Evolutionary conservation across 1,140 invertebrate genomes (phyloP).

Genomic region (Drosophila jambulina): DNA sequence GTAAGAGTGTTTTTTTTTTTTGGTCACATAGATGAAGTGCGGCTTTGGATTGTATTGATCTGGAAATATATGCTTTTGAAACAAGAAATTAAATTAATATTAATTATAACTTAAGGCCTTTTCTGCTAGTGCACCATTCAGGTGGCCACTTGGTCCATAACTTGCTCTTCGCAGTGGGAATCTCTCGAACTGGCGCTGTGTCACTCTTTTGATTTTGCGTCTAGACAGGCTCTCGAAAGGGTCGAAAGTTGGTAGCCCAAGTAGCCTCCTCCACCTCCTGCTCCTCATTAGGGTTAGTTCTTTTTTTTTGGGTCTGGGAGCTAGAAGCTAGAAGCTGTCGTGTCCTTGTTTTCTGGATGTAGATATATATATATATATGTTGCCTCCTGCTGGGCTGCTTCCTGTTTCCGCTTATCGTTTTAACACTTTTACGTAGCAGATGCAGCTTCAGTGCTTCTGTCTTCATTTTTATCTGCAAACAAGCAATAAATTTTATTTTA

Average conservation of each 20-base stretch:
- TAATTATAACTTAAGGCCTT: no score
- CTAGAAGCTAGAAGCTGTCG: neutral
- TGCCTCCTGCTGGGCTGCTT: constrained; percentile 20
- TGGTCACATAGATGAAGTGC: constrained; percentile 12
- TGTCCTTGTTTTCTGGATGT: neutral
- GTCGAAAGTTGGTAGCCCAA: constrained; percentile 34
- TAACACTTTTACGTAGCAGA: constrained; percentile 67
- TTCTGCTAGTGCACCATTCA: neutral
- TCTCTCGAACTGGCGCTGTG: constrained; percentile 4
- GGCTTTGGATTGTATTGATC: constrained; percentile 14
- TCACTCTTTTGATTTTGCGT: constrained; percentile 24
- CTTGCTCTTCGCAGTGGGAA: constrained; percentile 4
- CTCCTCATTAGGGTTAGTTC: constrained; percentile 10
- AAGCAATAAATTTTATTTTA: constrained; percentile 83
- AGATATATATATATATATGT: neutral
- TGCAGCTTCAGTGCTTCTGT: constrained; percentile 47
- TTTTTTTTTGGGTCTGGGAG: neutral
- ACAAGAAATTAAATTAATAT: no score
- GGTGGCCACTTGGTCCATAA: constrained; percentile 6
- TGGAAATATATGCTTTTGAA: constrained; percentile 8
- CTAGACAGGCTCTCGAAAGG: constrained; percentile 40
- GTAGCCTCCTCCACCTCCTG: neutral
- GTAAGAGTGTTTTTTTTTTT: neutral
- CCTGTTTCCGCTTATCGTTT: constrained; percentile 72
- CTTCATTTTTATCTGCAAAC: constrained; percentile 80